Evolutionary conservation across 2,888 invertebrate species (phyloP), one percentile per base, ranked within the genome.

Genomic region (Sminthurides aquaticus): DNA sequence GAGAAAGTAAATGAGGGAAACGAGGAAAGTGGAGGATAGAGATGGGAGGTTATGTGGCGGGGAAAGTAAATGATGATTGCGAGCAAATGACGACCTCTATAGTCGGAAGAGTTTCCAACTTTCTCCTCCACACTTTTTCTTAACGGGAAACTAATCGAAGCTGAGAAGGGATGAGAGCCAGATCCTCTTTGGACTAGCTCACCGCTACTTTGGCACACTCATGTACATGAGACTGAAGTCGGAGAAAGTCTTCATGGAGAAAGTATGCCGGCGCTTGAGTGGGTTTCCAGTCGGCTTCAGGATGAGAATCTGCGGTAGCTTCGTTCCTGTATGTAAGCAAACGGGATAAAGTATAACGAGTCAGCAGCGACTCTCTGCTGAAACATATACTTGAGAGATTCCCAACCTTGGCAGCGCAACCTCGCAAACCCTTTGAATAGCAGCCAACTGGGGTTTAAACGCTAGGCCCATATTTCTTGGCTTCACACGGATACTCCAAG

Each of bases 111-210:
- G 43, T 18, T 43, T 34, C 34, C 26, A 60, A 64, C 67, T 67
- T 60, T 48, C 60, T 60, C 48, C 52, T 25, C 56, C 63, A 29
- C 49, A 15, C 49, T 34, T 48, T 63, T 62, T 56, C n/a, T n/a
- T 54, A 20, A 54, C 24, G 54, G n/a, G 54, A 20, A 54, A 22
- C 8, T 54, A 54, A 54, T 20, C 54, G 54, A 54, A 54, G n/a
- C 8, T 54, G 54, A 54, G n/a, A 54, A 8, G 54, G 20, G 20
- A 54, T 20, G 54, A 22, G 54, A 54, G 24, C 54, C 22, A 24
- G 18, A 8, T 18, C 57, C 26, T 26, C 11, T 43, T 43, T 18
- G 8, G 8, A 18, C 18, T 43, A 8, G 8, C 18, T 43, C 43
- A 11, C 43, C 43, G 8, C 43, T 43, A n/a, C n/a, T n/a, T n/a